phyloP scores from a whole-genome alignment of 1,140 invertebrate genomes.

The Drosophila arizonae region DNA sequence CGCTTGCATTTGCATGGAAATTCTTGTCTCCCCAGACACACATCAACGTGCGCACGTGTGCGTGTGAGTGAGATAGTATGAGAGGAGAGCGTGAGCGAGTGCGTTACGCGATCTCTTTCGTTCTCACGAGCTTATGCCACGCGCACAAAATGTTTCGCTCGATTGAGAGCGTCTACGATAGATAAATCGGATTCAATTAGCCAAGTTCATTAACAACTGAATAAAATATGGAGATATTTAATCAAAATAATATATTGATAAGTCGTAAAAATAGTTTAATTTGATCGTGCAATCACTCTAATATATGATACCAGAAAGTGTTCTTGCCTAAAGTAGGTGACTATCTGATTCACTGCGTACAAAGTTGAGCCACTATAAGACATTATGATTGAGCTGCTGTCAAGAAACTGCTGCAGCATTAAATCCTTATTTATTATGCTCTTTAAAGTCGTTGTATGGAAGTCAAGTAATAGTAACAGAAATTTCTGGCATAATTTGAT shows the following conservation, averaged over 20 bases:
- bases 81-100: background rate
- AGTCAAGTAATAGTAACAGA: too few relatives aligned
- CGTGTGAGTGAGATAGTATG: background rate
- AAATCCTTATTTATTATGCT: too few relatives aligned
- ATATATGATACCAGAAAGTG: too few relatives aligned
- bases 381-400: too few relatives aligned
- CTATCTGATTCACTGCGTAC: too few relatives aligned
- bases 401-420: too few relatives aligned
- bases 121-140: conserved; percentile 17
- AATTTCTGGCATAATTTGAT: too few relatives aligned
- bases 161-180: conserved; percentile 9
- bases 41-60: background rate
- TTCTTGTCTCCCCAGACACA: conserved; percentile 6
- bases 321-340: too few relatives aligned
- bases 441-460: too few relatives aligned
- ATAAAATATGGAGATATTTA: background rate
- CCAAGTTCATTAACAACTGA: conserved; percentile 27
- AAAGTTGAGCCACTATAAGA: too few relatives aligned
- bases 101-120: conserved; percentile 18
- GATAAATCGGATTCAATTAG: background rate
- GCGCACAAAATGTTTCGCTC: conserved; percentile 1
- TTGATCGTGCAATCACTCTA: background rate
- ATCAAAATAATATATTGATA: background rate
- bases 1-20: conserved; percentile 22
- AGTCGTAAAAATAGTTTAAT: background rate